phyloP scores from a whole-genome alignment of 2,797 vertebrate species.

The Myotis vivesi region DNA sequence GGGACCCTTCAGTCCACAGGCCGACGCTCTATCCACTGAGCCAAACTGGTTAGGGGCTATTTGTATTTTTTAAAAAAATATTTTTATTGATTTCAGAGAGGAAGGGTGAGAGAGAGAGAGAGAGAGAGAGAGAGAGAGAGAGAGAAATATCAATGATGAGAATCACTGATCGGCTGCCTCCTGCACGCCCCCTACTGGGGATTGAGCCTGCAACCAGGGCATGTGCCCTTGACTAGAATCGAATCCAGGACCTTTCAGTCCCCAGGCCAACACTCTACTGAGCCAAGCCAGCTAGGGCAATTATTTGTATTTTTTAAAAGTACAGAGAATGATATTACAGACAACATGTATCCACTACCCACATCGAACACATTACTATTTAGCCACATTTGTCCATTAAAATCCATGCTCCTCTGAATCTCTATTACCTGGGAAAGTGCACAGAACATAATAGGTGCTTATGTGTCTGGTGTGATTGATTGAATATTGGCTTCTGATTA shows the following conservation, averaged over 20 bases:
- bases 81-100: not conserved
- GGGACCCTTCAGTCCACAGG: not conserved
- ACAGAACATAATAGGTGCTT: not conserved
- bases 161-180: not conserved
- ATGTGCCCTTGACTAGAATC: not conserved
- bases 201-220: not conserved
- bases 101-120: not conserved
- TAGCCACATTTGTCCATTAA: not conserved
- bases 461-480: not conserved
- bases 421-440: not conserved
- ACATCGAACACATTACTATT: not conserved
- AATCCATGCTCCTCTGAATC: not conserved
- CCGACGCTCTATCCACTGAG: not conserved
- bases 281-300: not conserved
- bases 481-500: not conserved
- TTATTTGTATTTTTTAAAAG: not conserved
- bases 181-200: not conserved
- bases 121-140: not conserved
- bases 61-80: too few species aligned
- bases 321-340: not conserved
- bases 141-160: not conserved
- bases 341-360: not conserved
- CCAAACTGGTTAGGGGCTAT: not conserved
- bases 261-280: too few species aligned
- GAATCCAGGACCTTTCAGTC: not conserved